Evolutionary conservation across 2,888 invertebrate species (phyloP), one percentile per base, ranked within the genome.

Genomic region (Sinopyrophorus schimmeli): DNA sequence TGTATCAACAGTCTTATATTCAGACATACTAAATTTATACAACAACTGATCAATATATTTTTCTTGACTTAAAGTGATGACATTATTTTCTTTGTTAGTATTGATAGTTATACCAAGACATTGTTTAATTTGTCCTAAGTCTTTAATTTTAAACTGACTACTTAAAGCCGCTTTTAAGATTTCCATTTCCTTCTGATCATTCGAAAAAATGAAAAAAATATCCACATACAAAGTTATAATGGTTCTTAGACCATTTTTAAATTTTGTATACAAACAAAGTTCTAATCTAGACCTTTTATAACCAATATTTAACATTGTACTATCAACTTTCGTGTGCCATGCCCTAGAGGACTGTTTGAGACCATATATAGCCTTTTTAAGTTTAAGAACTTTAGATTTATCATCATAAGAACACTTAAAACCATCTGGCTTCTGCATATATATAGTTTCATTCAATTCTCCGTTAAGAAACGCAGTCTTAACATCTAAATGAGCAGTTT

Each of bases 401-500:
- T n/a, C n/a, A n/a, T n/a, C n/a, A n/a, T n/a, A n/a, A 6, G 5
- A 4, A 17, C 9, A 7, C 20, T 6, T 7, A 20, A 46, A 44
- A 38, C 40, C 39, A 27, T 50, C 46, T 5, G 44, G 49, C 55
- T 39, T 21, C 9, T 4, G n/a, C 41, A 41, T 41, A 16, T 16
- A 31, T 2, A 41, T 31, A 23, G 7, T 31, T 41, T 62, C 58
- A 10, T 57, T 47, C 1, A 62, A 38, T 23, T 50, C 20, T 17
- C 61, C 60, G 60, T 64, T 59, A 10, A 61, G 46, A 38, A 61
- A 60, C 24, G 62, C 62, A 17, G 61, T 58, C 18, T 49, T 55
- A 2, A 61, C 59, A 53, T 61, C 60, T 39, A 62, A 55, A 43
- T 61, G 62, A 30, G 46, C 57, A 9, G 53, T 37, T 40, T 59